Conservation (phyloP, 1,140 invertebrate genomes). For the Zaprionus ghesquierei region DNA sequence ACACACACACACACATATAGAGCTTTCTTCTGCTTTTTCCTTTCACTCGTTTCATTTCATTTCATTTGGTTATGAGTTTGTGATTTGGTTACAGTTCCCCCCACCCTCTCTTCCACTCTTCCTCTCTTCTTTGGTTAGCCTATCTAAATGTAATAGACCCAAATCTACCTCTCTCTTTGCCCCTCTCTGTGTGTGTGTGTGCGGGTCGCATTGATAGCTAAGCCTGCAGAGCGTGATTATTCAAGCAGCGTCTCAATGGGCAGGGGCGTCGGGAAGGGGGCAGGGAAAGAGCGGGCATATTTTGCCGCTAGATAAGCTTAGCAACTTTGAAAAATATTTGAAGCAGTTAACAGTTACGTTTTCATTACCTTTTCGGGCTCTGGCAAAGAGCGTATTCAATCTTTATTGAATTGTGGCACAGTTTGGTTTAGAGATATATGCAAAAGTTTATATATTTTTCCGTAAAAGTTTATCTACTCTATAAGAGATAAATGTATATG, state of each 20-base stretch:
- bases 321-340: not conserved
- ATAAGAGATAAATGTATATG: not conserved
- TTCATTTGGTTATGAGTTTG: constrained; percentile 21
- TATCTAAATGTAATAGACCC: not conserved
- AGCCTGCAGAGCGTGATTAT: not conserved
- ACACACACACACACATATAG: constrained; percentile 2
- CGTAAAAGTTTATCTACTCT: too few species aligned
- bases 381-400: not conserved
- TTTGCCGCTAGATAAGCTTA: not conserved
- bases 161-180: not conserved
- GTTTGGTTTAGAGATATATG: not conserved
- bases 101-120: not conserved
- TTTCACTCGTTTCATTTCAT: constrained; percentile 47
- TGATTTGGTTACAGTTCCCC: constrained; percentile 10
- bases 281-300: too few species aligned
- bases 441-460: not conserved
- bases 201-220: not conserved
- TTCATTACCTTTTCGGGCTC: too few species aligned
- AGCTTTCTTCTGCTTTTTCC: not conserved
- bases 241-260: not conserved
- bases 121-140: too few species aligned
- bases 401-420: not conserved
- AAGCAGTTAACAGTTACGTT: not conserved
- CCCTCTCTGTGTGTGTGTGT: not conserved
- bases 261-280: not conserved